A percentile compares a stretch with the other conserved stretches of the same genome.
phyloP scores from a whole-genome alignment of 1,140 invertebrate genomes.

The Meloidogyne exigua region DNA sequence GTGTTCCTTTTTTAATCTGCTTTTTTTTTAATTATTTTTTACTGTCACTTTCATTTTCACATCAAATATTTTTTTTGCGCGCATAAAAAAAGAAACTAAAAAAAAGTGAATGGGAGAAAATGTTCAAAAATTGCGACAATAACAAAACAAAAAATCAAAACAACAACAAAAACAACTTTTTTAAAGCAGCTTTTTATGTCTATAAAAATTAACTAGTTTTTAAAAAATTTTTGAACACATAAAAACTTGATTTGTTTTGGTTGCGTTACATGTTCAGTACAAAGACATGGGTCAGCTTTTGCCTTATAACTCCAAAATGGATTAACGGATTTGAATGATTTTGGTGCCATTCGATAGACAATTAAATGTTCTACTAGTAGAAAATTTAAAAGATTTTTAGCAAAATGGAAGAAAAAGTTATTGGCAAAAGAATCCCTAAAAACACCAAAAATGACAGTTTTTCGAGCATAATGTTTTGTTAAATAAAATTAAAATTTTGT shows the following conservation, averaged over 20 bases:
- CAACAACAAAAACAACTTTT: neutral
- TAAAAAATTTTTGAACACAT: neutral
- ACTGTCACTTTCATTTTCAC: slow-evolving; percentile 1
- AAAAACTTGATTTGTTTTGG: neutral
- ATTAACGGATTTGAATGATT: neutral
- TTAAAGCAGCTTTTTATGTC: neutral
- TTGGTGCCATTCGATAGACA: neutral
- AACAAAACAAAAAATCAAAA: neutral
- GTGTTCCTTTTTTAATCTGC: neutral
- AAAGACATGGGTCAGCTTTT: neutral
- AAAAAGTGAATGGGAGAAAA: neutral
- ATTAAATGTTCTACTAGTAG: neutral
- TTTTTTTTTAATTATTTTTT: neutral
- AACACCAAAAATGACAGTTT: neutral
- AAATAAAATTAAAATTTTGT: neutral
- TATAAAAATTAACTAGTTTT: neutral
- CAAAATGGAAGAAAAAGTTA: too few relatives aligned
- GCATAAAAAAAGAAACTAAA: neutral
- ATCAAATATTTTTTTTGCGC: neutral
- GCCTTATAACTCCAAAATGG: neutral
- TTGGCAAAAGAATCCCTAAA: too few relatives aligned
- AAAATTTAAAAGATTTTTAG: neutral
- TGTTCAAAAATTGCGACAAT: neutral
- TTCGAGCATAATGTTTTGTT: neutral
- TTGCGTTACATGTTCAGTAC: neutral